A percentile compares a stretch with the other conserved stretches of the same genome.
Conservation (phyloP, 2,113 vertebrate species). For the Centropus unirufus region DNA sequence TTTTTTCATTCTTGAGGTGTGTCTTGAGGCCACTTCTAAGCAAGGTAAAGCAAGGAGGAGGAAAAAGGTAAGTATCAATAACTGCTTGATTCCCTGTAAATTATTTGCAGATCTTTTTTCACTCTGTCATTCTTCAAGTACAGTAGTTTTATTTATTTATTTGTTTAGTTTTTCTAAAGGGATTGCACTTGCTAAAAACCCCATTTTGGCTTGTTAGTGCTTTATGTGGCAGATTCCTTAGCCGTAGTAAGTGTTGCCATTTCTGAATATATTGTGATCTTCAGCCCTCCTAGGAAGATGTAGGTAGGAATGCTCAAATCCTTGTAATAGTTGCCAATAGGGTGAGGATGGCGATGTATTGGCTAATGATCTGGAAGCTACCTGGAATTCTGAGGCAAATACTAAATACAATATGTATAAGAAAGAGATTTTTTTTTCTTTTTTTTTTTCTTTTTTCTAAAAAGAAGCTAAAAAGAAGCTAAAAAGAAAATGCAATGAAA, state of each 20-base stretch:
- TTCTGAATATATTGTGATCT: constrained; percentile 12
- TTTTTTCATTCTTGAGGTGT: not conserved
- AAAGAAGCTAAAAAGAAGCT: constrained; percentile 59
- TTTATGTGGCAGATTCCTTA: constrained; percentile 29
- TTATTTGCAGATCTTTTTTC: constrained; percentile 14
- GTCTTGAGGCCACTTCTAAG: not conserved
- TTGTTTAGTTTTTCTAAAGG: constrained; percentile 19
- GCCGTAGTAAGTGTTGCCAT: not conserved
- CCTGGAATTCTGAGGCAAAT: constrained; percentile 73
- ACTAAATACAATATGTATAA: constrained; percentile 66
- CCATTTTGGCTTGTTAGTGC: not conserved
- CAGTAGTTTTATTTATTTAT: not conserved
- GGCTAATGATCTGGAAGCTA: constrained; percentile 62
- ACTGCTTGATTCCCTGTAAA: constrained; percentile 6
- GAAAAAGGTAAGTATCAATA: not conserved
- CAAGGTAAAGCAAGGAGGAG: not conserved
- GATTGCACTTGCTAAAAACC: constrained; percentile 42
- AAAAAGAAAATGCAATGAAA: constrained; percentile 85
- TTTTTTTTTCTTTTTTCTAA: not conserved
- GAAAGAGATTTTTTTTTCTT: not conserved
- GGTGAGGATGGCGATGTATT: constrained; percentile 11
- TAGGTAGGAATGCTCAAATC: constrained; percentile 11
- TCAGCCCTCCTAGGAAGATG: constrained; percentile 26
- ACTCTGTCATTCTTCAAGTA: constrained; percentile 12
- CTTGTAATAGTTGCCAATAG: constrained; percentile 34